These are phyloP conservation scores for Saguinus imperator DNA, from an alignment of 2,113 vertebrate species.

Conservation along the genomic window DNA sequence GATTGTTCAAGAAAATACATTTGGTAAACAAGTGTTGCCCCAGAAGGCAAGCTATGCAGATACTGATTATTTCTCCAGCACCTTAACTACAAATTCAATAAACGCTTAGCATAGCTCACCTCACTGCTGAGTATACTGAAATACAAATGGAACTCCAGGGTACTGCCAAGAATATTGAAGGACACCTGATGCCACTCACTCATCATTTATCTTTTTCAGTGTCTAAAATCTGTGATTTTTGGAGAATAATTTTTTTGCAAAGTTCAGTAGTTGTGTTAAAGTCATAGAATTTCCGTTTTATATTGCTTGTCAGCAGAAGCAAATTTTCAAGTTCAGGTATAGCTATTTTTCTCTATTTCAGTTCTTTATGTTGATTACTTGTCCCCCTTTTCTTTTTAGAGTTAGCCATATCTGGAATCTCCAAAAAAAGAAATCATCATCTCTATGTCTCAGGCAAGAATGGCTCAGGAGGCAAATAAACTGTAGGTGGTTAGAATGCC, in stretches of 20 bases:
- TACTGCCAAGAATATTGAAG: slow-evolving; percentile 58
- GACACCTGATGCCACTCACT: slow-evolving; percentile 55
- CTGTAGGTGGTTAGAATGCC: background rate
- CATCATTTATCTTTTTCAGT: slow-evolving; percentile 76
- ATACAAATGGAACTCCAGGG: slow-evolving; percentile 62
- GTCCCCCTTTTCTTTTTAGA: background rate
- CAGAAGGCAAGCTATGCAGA: slow-evolving; percentile 62
- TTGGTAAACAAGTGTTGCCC: slow-evolving; percentile 57
- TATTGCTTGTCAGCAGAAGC: slow-evolving; percentile 62
- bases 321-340: slow-evolving; percentile 10
- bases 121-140: slow-evolving; percentile 61
- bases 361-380: background rate
- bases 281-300: slow-evolving; percentile 48
- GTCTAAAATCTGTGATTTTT: slow-evolving; percentile 70
- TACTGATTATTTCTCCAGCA: slow-evolving; percentile 50
- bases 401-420: background rate
- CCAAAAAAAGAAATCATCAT: background rate
- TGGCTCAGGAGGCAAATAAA: background rate
- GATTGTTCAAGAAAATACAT: slow-evolving; percentile 37
- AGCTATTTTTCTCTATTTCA: background rate
- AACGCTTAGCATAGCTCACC: slow-evolving; percentile 58
- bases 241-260: slow-evolving; percentile 19
- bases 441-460: background rate
- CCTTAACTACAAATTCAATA: slow-evolving; percentile 69
- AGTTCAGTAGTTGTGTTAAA: slow-evolving; percentile 60